Conservation (phyloP, 2,888 invertebrate species). For the Chrysolina oricalcia region DNA sequence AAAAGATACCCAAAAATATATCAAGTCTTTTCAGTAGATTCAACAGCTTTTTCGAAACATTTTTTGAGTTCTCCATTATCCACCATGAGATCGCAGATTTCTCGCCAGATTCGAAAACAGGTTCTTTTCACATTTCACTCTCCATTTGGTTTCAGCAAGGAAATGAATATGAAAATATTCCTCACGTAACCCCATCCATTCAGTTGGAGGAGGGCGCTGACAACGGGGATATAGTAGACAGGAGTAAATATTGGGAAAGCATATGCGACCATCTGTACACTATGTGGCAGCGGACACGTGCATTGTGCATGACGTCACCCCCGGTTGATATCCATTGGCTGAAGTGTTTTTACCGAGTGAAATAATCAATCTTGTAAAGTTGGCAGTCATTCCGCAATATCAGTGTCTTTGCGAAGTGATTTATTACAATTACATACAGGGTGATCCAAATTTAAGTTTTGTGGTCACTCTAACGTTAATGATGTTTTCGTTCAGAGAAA, state of each 20-base stretch:
- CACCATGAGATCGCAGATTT: no score
- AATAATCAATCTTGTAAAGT: constrained; percentile 47
- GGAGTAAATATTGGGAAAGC: constrained; percentile 49
- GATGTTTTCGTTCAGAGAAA: no score
- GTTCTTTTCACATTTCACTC: neutral
- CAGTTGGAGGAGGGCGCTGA: constrained; percentile 17
- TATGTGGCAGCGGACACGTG: constrained; percentile 49
- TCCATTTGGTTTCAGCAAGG: neutral
- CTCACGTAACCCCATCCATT: constrained; percentile 18
- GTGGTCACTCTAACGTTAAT: no score
- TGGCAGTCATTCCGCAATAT: constrained; percentile 25
- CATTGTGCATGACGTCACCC: constrained; percentile 49
- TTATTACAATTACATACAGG: constrained; percentile 5
- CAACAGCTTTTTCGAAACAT: no score
- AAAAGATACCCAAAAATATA: no score
- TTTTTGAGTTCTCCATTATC: no score
- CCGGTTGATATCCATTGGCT: constrained; percentile 38
- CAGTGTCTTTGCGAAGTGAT: constrained; percentile 7
- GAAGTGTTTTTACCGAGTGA: constrained; percentile 44
- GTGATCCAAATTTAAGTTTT: neutral
- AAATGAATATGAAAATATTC: constrained; percentile 18
- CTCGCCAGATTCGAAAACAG: neutral
- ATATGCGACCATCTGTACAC: constrained; percentile 54
- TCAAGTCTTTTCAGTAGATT: no score
- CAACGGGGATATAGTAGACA: constrained; percentile 13